phyloP scores from a whole-genome alignment of 2,888 invertebrate genomes.

The Lycophotia porphyrea region DNA sequence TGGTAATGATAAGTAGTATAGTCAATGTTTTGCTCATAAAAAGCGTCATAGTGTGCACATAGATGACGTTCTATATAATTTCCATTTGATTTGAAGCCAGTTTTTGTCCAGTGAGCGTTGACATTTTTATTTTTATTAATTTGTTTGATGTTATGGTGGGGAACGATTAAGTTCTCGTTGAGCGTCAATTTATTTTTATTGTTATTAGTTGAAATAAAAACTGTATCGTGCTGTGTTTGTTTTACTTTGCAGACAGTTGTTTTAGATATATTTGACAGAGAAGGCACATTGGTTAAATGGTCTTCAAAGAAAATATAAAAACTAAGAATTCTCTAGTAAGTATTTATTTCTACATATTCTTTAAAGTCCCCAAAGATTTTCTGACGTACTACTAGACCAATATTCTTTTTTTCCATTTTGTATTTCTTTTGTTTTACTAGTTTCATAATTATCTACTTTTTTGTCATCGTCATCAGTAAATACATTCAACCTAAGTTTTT shows the following conservation, averaged over 20 bases:
- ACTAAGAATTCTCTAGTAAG: background rate
- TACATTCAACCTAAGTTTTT: too few relatives aligned
- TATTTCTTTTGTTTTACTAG: too few relatives aligned
- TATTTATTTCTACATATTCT: too few relatives aligned
- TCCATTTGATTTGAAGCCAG: conserved; percentile 82
- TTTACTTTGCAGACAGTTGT: conserved; percentile 41
- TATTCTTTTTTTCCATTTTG: too few relatives aligned
- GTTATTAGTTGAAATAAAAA: conserved; percentile 63
- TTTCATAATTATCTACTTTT: too few relatives aligned
- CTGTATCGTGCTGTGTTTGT: conserved; percentile 58
- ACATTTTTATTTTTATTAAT: conserved; percentile 88
- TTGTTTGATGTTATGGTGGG: conserved; percentile 77
- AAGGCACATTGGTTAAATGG: too few relatives aligned
- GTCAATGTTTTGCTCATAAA: conserved; percentile 87
- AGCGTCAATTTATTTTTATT: conserved; percentile 67
- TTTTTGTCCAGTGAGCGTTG: conserved; percentile 76
- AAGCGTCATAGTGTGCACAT: conserved; percentile 83
- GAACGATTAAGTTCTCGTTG: conserved; percentile 66
- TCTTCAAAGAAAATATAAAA: background rate
- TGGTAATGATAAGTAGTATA: conserved; percentile 73
- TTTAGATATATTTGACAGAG: background rate
- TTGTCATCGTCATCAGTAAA: too few relatives aligned
- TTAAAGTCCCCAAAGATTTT: too few relatives aligned
- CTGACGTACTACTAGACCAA: too few relatives aligned
- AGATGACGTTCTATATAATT: conserved; percentile 86